Evolutionary conservation across 2,888 invertebrate species (phyloP), one percentile per base, ranked within the genome.

Genomic region (Dilophus febrilis): DNA sequence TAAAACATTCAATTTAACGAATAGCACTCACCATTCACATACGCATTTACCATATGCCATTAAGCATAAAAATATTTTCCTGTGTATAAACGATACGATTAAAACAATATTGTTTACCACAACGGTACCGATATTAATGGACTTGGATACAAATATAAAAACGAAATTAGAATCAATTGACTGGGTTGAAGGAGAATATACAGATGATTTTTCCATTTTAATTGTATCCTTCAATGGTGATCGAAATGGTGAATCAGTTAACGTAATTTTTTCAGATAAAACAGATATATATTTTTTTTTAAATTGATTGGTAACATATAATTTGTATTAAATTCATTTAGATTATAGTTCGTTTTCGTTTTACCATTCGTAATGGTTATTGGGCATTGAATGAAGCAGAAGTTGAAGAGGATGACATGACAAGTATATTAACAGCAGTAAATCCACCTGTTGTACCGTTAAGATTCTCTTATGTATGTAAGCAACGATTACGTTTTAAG

Each of bases 321-420:
- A n/a, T n/a, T n/a, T n/a, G n/a, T n/a, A 29, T 29, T 29, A 29
- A 29, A 8, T 8, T 12, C n/a, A n/a, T 33, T 8, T 49, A 72
- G 68, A 64, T 70, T 36, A 65, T 64, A 11, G 48, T 72, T 12
- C 69, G 71, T 47, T 71, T 72, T 49, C 68, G 66, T 44, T 73
- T 72, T 57, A 67, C 67, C 44, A 59, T 67, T 36, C 49, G 60
- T 0, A 57, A 49, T 0, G 67, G 66, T 0, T 70, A 70, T 56
- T 73, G 73, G 73, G 59, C 59, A 2, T 61, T 72, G 8, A 68
- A 65, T 2, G 67, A 68, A 1, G 72, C 70, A 11, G 71, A 72
- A 49, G 64, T 72, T 41, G 64, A 64, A 47, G 66, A 67, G 27
- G 22, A 22, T 6, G 8, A 4, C 4, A 8, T 22, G 63, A 62